Percentiles rank a stretch among this genome's conserved stretches.
phyloP scores from a whole-genome alignment of 1,140 invertebrate species.

The Cyrtorhinus lividipennis region DNA sequence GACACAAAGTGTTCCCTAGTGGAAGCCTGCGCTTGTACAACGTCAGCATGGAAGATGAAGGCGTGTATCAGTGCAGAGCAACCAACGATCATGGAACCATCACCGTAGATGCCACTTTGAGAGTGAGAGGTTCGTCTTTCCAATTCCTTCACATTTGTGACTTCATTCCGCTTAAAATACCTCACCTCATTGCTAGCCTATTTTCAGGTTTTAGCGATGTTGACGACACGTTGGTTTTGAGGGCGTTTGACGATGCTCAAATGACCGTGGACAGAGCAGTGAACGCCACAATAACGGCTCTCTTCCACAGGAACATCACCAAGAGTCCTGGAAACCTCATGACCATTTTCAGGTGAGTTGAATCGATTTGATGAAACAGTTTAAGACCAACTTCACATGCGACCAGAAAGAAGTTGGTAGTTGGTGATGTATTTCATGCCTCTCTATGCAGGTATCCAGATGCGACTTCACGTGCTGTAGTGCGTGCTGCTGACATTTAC shows the following conservation, averaged over 20 bases:
- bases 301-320: constrained; percentile 42
- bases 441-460: constrained; percentile 39
- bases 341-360: constrained; percentile 27
- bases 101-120: constrained; percentile 50
- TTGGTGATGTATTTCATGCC: too few relatives aligned
- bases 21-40: constrained; percentile 69
- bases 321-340: constrained; percentile 38
- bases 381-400: background rate
- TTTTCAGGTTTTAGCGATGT: constrained; percentile 28
- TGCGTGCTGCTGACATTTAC: constrained; percentile 82
- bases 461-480: constrained; percentile 59
- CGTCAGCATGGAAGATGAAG: constrained; percentile 52
- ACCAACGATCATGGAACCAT: constrained; percentile 63
- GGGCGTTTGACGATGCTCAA: constrained; percentile 63
- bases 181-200: background rate
- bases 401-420: too few relatives aligned
- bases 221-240: constrained; percentile 56
- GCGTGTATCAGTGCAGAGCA: constrained; percentile 78
- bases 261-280: constrained; percentile 71
- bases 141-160: constrained; percentile 14
- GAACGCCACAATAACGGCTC: constrained; percentile 58
- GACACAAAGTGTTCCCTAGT: constrained; percentile 32
- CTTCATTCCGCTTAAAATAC: constrained; percentile 4
- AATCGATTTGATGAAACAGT: background rate
- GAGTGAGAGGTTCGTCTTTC: constrained; percentile 31